A percentile compares a stretch with the other conserved stretches of the same genome.
These are phyloP conservation scores for Sthenelais limicola DNA, from an alignment of 2,888 invertebrate species.

Conservation along the genomic window DNA sequence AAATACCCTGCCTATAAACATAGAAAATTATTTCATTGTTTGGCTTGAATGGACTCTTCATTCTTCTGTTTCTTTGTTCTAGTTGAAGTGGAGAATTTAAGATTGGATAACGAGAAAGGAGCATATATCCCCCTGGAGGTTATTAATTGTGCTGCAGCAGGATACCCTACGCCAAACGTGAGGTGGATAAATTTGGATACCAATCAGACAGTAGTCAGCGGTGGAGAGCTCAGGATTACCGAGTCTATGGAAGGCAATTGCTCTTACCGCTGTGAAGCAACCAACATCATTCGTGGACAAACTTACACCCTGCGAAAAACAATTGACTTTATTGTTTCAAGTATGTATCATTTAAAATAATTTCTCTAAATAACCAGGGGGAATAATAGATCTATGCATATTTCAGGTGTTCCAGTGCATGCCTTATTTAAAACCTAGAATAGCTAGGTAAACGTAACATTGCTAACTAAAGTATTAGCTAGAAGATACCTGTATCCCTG, in stretches of 20 bases:
- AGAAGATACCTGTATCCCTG: too few species aligned
- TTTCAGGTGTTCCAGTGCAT: too few species aligned
- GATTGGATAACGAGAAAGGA: not conserved
- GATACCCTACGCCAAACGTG: not conserved
- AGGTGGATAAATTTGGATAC: constrained; percentile 14
- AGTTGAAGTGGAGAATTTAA: not conserved
- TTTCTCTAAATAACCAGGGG: too few species aligned
- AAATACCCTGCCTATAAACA: too few species aligned
- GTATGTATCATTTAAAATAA: not conserved
- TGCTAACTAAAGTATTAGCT: too few species aligned
- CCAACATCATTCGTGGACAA: constrained; percentile 1
- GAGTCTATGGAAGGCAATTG: not conserved
- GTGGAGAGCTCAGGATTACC: constrained; percentile 3
- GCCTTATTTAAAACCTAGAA: too few species aligned
- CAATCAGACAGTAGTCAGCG: constrained; percentile 5
- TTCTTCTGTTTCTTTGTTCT: too few species aligned
- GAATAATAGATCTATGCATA: too few species aligned
- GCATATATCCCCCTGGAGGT: not conserved
- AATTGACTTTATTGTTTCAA: constrained; percentile 1
- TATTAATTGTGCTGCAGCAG: not conserved
- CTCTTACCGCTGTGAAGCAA: constrained; percentile 17
- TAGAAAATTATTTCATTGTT: too few species aligned
- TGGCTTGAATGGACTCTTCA: too few species aligned
- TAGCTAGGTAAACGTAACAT: too few species aligned
- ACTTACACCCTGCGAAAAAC: constrained; percentile 2